phyloP scores from a whole-genome alignment of 2,888 invertebrate genomes.

The Dryobota labecula region DNA sequence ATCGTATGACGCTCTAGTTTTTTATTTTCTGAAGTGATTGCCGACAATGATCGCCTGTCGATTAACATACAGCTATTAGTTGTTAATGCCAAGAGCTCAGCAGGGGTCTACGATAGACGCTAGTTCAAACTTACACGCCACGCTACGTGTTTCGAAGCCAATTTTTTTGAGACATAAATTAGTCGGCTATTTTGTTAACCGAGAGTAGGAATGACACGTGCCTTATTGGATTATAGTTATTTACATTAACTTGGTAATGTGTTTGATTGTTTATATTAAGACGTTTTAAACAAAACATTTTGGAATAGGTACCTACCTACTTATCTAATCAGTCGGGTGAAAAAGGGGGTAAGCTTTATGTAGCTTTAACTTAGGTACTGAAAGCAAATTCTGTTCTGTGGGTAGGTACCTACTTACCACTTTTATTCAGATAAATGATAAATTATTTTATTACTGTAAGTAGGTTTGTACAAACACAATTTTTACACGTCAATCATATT shows the following conservation, averaged over 20 bases:
- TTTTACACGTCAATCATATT: too few relatives aligned
- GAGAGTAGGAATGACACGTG: constrained; percentile 32
- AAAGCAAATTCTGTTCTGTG: too few relatives aligned
- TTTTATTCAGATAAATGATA: too few relatives aligned
- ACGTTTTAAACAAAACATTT: background rate
- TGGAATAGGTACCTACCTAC: background rate
- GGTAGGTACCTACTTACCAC: too few relatives aligned
- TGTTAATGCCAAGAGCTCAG: constrained; percentile 76
- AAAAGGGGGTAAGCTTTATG: too few relatives aligned
- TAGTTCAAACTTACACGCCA: constrained; percentile 67
- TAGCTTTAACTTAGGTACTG: too few relatives aligned
- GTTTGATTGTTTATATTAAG: background rate
- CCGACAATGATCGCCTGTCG: constrained; percentile 78
- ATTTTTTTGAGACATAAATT: constrained; percentile 58
- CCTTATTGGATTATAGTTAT: constrained; percentile 44
- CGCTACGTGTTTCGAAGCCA: constrained; percentile 43
- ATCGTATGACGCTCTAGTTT: constrained; percentile 74
- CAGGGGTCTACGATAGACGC: constrained; percentile 69
- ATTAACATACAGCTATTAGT: constrained; percentile 80
- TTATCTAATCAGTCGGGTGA: background rate
- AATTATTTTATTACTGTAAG: too few relatives aligned
- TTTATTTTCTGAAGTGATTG: constrained; percentile 71
- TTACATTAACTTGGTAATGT: constrained; percentile 15
- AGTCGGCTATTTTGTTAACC: constrained; percentile 48
- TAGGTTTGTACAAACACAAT: too few relatives aligned